Evolutionary conservation across 2,797 vertebrate genomes (phyloP).

Genomic region (Tympanoctomys barrerae): DNA sequence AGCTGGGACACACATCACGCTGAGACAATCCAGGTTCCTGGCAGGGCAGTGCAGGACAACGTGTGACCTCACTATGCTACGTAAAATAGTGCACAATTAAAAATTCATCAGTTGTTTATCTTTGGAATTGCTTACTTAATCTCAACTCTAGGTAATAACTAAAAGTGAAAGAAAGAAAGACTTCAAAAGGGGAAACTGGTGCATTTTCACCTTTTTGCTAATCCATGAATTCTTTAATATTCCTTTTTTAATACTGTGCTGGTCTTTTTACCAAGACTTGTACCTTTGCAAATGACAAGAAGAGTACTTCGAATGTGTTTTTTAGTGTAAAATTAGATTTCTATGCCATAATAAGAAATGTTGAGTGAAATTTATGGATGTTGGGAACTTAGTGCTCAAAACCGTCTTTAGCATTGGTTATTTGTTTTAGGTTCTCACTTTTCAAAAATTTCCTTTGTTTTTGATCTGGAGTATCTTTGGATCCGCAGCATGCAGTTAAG

Average conservation of each 20-base stretch:
- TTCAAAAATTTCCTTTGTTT: background rate
- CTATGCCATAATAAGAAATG: background rate
- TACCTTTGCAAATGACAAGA: background rate
- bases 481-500: background rate
- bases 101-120: background rate
- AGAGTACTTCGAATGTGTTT: background rate
- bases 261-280: background rate
- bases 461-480: background rate
- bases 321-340: background rate
- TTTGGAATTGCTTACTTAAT: background rate
- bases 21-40: background rate
- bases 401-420: background rate
- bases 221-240: background rate
- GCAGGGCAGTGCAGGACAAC: background rate
- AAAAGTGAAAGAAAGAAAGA: background rate
- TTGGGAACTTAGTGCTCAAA: background rate
- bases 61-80: background rate
- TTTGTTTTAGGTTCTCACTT: background rate
- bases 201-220: slow-evolving; percentile 1
- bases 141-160: background rate
- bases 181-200: background rate
- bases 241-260: background rate
- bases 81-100: background rate
- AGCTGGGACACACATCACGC: background rate
- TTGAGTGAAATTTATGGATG: background rate